Conservation (phyloP, 2,888 invertebrate genomes). For the Drosophila hamatofila region DNA sequence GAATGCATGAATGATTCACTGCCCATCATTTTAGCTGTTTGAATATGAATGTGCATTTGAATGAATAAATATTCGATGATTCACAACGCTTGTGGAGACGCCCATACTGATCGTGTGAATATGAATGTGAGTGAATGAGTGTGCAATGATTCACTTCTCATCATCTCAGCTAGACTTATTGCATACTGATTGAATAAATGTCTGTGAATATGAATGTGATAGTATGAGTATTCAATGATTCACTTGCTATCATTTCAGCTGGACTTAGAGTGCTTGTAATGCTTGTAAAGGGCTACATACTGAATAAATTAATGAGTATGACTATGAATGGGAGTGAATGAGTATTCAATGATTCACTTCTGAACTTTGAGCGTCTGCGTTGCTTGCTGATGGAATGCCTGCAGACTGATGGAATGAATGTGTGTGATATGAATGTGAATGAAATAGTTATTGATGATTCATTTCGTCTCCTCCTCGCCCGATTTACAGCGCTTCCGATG, state of each 20-base stretch:
- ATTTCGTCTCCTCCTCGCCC: slow-evolving; percentile 20
- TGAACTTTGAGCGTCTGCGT: no score
- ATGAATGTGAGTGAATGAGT: no score
- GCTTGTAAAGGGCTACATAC: no score
- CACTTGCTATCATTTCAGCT: slow-evolving; percentile 22
- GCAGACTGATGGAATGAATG: background rate
- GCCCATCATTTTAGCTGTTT: background rate
- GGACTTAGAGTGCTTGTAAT: background rate
- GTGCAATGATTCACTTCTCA: no score
- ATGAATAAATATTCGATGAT: background rate
- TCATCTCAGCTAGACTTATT: no score
- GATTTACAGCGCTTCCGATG: slow-evolving; percentile 69
- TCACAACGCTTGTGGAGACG: no score
- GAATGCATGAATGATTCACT: background rate
- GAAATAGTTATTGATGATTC: background rate
- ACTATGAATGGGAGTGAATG: background rate
- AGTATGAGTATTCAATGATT: background rate
- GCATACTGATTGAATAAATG: background rate
- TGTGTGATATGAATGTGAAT: background rate
- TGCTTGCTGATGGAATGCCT: no score
- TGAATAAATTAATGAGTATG: background rate
- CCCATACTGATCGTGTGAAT: no score
- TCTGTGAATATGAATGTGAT: background rate
- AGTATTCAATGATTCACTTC: slow-evolving; percentile 1
- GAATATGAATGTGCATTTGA: background rate